Percentiles rank a stretch among this genome's conserved stretches.
These are phyloP conservation scores for Aporophyla nigra DNA, from an alignment of 2,888 invertebrate species.

Conservation along the genomic window DNA sequence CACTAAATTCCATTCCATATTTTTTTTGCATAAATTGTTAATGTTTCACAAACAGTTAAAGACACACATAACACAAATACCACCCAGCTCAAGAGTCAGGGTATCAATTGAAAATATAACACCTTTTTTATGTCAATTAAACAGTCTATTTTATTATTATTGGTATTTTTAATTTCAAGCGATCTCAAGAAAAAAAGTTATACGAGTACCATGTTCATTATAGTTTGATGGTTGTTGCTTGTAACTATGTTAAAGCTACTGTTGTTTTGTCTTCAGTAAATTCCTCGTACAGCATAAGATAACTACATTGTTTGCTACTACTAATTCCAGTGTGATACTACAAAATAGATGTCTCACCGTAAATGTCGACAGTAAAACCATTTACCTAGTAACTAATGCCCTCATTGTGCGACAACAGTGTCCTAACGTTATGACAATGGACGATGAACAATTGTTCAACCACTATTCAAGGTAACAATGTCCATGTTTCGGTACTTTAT, in stretches of 20 bases:
- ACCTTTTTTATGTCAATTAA: no score
- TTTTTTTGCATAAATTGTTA: no score
- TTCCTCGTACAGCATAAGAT: not conserved
- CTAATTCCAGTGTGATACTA: slow-evolving; percentile 4
- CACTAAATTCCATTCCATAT: no score
- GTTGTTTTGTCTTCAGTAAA: not conserved
- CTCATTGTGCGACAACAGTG: slow-evolving; percentile 18
- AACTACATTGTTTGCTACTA: not conserved
- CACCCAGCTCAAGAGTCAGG: no score
- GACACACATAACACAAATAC: no score
- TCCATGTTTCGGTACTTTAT: not conserved
- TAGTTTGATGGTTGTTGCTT: no score
- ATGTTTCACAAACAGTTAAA: no score
- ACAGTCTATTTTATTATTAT: no score
- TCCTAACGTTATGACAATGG: slow-evolving; percentile 30
- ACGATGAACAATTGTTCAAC: slow-evolving; percentile 21
- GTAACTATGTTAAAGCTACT: not conserved
- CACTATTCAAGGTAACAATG: slow-evolving; percentile 2
- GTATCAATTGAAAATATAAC: no score
- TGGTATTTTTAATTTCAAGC: not conserved
- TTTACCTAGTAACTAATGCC: slow-evolving; percentile 26
- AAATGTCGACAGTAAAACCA: slow-evolving; percentile 5
- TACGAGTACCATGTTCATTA: no score
- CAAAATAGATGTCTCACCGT: not conserved
- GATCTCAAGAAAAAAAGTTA: not conserved